These are phyloP conservation scores for Acronicta alni DNA, from an alignment of 2,888 invertebrate genomes.

Conservation along the genomic window DNA sequence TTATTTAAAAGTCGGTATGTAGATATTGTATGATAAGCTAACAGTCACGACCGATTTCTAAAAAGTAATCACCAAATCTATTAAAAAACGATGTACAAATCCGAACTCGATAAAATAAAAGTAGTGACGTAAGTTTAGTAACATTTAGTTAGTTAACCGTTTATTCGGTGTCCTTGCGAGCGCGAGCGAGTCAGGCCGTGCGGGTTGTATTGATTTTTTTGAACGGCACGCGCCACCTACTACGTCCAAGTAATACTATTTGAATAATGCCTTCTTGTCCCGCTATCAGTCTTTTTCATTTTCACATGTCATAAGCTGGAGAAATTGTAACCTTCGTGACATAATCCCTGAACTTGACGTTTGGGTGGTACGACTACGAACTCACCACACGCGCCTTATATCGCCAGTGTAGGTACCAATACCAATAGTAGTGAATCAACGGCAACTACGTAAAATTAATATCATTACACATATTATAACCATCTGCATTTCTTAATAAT, in stretches of 20 bases:
- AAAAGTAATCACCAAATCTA: slow-evolving; percentile 4
- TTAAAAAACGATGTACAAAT: slow-evolving; percentile 26
- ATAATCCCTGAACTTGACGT: not conserved
- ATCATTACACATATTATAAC: too few species aligned
- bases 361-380: too few species aligned
- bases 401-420: too few species aligned
- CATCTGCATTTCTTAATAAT: too few species aligned
- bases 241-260: slow-evolving; percentile 69
- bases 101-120: slow-evolving; percentile 34
- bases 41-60: not conserved
- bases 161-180: slow-evolving; percentile 72
- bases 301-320: slow-evolving; percentile 26
- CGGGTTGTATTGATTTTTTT: slow-evolving; percentile 82
- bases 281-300: slow-evolving; percentile 47
- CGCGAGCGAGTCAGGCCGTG: slow-evolving; percentile 70
- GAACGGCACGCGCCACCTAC: slow-evolving; percentile 70
- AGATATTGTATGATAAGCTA: too few species aligned
- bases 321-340: slow-evolving; percentile 14
- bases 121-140: slow-evolving; percentile 60
- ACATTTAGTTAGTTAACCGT: slow-evolving; percentile 65
- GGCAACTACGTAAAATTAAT: too few species aligned
- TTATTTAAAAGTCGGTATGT: too few species aligned
- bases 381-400: not conserved
- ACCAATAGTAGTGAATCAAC: too few species aligned
- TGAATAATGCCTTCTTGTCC: slow-evolving; percentile 69